These are phyloP conservation scores for Synanceia verrucosa DNA, from an alignment of 2,797 vertebrate genomes.

Conservation along the genomic window DNA sequence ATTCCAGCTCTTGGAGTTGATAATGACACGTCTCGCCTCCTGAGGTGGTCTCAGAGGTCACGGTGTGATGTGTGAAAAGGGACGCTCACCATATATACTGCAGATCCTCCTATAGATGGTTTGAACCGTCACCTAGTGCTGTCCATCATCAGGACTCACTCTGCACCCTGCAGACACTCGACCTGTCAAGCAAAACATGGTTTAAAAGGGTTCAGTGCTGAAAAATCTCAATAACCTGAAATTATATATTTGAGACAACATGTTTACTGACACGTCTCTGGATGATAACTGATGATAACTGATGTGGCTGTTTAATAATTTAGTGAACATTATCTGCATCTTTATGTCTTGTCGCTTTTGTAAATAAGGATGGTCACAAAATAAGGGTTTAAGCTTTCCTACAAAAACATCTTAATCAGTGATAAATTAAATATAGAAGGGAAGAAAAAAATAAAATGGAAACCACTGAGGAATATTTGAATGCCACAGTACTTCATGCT, in stretches of 20 bases:
- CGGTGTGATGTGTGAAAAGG: slow-evolving; percentile 25
- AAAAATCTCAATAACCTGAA: not conserved
- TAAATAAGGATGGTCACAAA: no score
- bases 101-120: slow-evolving; percentile 2
- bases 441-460: not conserved
- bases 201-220: not conserved
- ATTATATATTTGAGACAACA: not conserved
- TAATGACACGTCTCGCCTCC: slow-evolving; percentile 18
- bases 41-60: slow-evolving; percentile 27
- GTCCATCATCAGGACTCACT: not conserved
- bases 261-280: not conserved
- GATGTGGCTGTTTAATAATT: not conserved
- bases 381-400: no score
- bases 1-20: slow-evolving; percentile 10
- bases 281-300: not conserved
- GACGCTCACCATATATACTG: slow-evolving; percentile 49
- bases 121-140: slow-evolving; percentile 12
- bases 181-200: not conserved
- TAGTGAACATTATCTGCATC: not conserved
- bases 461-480: not conserved
- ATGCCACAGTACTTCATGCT: not conserved
- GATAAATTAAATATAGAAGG: not conserved
- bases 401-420: no score
- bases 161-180: not conserved
- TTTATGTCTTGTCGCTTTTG: no score